Evolutionary conservation across 2,888 invertebrate genomes (phyloP), one percentile per base, ranked within the genome.

Genomic region (Hoplodrina blanda): DNA sequence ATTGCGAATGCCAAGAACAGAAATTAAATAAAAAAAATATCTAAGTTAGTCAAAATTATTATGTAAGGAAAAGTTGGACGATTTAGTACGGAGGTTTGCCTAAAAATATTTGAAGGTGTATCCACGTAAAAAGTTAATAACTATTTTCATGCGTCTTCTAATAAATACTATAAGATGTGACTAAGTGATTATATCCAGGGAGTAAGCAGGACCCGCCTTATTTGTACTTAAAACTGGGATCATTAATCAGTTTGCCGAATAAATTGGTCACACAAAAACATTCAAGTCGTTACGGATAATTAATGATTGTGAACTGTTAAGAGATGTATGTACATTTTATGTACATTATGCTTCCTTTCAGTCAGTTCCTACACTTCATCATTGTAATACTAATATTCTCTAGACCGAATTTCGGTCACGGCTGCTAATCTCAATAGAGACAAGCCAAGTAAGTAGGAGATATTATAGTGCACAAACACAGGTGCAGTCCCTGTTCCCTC

Each of bases 271-370:
- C 44, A 44, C 44, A 44, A 44, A 15, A 15, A 44, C 44, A 64
- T 13, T 50, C 33, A 50, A 41, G 37, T 67, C 8, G 19, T 57
- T 66, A 37, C 56, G 56, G n/a, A 19, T 49, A 65, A 72, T 74
- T 57, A 53, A 75, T 49, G 66, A 41, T 41, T 53, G 17, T 11
- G 1, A 46, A 25, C n/a, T 62, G 15, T 25, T 62, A 13, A 49
- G 37, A 41, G n/a, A 20, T 20, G n/a, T 55, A 20, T 25, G 13
- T 46, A 30, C 33, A 25, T 8, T 46, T 44, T 44, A 44, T 44
- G 15, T 44, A 44, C 15, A 44, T 44, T 44, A 30, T 71, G 17
- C 41, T 55, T 49, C 46, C 19, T 20, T 63, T 41, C 33, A 25
- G 33, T 67, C 5, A n/a, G n/a, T n/a, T n/a, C n/a, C n/a, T n/a